Evolutionary conservation across 35 echinoderm and acorn worm genomes (phyloP).

Genomic region (Chiridota heheva): DNA sequence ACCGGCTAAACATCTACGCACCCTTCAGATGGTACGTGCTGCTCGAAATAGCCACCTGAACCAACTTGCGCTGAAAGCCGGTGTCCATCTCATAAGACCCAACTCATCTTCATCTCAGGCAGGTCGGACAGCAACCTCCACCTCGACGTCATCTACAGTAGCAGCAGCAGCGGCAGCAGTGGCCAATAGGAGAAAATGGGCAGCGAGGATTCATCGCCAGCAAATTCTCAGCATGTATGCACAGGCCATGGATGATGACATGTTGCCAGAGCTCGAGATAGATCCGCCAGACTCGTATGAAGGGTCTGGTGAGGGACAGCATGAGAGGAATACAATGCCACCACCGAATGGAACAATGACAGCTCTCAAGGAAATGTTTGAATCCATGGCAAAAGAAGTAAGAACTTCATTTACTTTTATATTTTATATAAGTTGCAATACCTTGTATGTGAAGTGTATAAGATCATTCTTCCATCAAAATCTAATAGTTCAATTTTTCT

Average conservation of each 20-base stretch:
- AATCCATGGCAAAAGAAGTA: constrained; percentile 39
- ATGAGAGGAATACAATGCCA: too few relatives aligned
- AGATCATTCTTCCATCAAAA: too few relatives aligned
- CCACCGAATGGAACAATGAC: not conserved
- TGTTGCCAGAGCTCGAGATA: constrained; percentile 37
- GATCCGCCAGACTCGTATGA: constrained; percentile 34
- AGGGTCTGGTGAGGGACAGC: not conserved
- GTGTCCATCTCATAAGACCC: constrained; percentile 10
- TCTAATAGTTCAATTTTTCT: too few relatives aligned
- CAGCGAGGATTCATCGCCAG: constrained; percentile 13
- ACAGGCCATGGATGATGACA: constrained; percentile 23
- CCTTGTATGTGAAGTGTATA: too few relatives aligned
- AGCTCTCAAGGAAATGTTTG: constrained; percentile 6
- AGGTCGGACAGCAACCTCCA: constrained; percentile 18
- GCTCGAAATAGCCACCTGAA: too few relatives aligned
- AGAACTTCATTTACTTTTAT: too few relatives aligned
- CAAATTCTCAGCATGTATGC: not conserved
- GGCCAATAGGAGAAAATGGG: constrained; percentile 2
- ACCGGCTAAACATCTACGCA: too few relatives aligned
- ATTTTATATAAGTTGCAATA: too few relatives aligned
- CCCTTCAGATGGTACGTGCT: too few relatives aligned
- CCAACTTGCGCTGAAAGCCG: too few relatives aligned
- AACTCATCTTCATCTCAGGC: constrained; percentile 2
- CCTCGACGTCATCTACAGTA: not conserved
- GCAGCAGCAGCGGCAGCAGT: not conserved